Percentiles rank a stretch among this genome's conserved stretches.
These are phyloP conservation scores for Brachionus plicatilis DNA, from an alignment of 1,140 invertebrate species.

Conservation along the genomic window DNA sequence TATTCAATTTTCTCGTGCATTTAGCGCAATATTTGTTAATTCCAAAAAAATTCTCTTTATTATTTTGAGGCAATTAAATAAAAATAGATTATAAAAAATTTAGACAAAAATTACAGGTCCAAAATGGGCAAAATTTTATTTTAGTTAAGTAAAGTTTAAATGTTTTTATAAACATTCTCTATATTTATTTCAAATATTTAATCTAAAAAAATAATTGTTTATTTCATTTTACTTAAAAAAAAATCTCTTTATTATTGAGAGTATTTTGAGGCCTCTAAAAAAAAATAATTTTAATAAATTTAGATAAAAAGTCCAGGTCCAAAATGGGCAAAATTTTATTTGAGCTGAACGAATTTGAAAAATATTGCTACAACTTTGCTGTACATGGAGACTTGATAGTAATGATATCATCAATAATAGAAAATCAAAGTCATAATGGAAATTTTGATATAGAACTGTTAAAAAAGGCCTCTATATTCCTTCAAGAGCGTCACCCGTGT, in stretches of 20 bases:
- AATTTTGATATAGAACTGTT: not conserved
- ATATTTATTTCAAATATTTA: too few species aligned
- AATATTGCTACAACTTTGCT: not conserved
- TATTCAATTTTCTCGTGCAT: too few species aligned
- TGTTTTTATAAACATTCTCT: too few species aligned
- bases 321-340: not conserved
- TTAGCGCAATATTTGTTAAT: too few species aligned
- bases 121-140: not conserved
- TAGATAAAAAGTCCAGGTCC: not conserved
- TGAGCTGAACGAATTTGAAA: not conserved
- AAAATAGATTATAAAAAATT: not conserved
- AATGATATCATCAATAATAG: not conserved
- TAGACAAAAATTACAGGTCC: not conserved
- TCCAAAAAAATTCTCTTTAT: too few species aligned
- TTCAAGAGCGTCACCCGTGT: not conserved
- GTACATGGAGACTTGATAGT: not conserved
- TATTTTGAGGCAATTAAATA: not conserved
- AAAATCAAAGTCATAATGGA: not conserved
- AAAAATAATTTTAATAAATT: not conserved
- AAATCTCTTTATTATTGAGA: too few species aligned
- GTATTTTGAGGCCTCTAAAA: not conserved
- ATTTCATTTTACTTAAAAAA: too few species aligned
- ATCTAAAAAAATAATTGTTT: too few species aligned
- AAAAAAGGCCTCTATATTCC: not conserved
- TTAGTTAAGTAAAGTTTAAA: not conserved